Percentiles rank a stretch among this genome's conserved stretches.
Conservation (phyloP, 2,113 vertebrate species). For the Euleptes europaea region DNA sequence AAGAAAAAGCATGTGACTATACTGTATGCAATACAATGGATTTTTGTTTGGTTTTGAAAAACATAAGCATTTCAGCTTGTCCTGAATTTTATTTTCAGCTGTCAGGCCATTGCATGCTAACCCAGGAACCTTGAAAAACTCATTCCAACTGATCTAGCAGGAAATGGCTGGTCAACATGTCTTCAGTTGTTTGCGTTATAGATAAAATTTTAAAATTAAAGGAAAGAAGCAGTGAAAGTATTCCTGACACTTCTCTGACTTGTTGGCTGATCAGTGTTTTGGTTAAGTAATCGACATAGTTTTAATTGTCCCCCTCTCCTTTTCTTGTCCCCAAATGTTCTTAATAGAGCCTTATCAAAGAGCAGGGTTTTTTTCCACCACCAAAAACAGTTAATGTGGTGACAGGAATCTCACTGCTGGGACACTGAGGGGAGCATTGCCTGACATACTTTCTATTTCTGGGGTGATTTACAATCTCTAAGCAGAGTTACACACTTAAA, state of each 20-base stretch:
- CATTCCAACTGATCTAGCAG: neutral
- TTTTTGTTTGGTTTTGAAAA: neutral
- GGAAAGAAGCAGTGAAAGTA: neutral
- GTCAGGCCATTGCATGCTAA: neutral
- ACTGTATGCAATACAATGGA: neutral
- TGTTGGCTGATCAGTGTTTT: neutral
- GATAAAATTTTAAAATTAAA: neutral
- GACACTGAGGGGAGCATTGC: neutral
- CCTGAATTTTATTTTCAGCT: neutral
- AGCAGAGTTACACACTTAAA: too few species aligned
- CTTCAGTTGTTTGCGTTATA: neutral
- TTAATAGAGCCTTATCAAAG: neutral
- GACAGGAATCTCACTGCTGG: neutral
- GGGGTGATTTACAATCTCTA: neutral
- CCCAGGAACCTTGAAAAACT: neutral
- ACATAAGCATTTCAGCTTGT: neutral
- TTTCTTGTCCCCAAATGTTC: neutral
- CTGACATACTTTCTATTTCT: neutral
- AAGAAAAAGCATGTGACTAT: constrained; percentile 25
- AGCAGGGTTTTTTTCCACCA: neutral
- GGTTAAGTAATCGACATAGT: neutral
- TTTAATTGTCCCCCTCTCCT: neutral
- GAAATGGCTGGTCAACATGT: neutral
- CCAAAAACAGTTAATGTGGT: neutral
- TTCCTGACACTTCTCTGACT: neutral